These are phyloP conservation scores for Ditula angustiorana DNA, from an alignment of 2,888 invertebrate species.

Conservation along the genomic window DNA sequence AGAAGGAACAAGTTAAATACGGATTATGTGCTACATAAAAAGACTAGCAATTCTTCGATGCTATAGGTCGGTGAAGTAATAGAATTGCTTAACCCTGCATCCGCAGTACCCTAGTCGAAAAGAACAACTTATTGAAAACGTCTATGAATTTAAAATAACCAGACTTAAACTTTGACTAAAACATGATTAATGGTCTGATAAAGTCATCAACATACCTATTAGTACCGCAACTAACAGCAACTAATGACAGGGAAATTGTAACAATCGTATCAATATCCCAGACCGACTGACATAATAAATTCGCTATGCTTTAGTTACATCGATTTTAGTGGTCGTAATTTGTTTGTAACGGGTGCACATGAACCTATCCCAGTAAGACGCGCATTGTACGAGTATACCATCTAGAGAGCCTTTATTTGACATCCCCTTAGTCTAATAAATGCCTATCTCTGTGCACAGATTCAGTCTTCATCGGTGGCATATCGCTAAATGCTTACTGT, in stretches of 20 bases:
- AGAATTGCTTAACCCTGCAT: too few species aligned
- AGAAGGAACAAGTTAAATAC: too few species aligned
- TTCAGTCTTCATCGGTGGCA: too few species aligned
- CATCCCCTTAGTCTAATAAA: background rate
- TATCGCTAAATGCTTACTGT: too few species aligned
- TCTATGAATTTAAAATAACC: too few species aligned
- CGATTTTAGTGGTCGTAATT: conserved; percentile 64
- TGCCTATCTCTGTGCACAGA: background rate
- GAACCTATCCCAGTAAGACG: background rate
- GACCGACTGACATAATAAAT: conserved; percentile 61
- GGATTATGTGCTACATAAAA: too few species aligned
- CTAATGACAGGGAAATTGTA: conserved; percentile 35
- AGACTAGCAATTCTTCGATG: too few species aligned
- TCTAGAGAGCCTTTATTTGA: background rate
- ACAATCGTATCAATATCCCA: conserved; percentile 56
- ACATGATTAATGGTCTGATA: background rate
- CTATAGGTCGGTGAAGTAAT: too few species aligned
- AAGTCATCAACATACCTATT: background rate
- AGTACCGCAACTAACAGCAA: conserved; percentile 7
- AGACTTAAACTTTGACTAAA: background rate
- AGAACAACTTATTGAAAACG: too few species aligned
- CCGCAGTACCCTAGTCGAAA: too few species aligned
- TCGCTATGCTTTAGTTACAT: conserved; percentile 76
- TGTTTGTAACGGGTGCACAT: background rate
- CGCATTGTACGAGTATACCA: background rate